These are phyloP conservation scores for Halcyon senegalensis DNA, from an alignment of 2,113 vertebrate genomes.

Conservation along the genomic window DNA sequence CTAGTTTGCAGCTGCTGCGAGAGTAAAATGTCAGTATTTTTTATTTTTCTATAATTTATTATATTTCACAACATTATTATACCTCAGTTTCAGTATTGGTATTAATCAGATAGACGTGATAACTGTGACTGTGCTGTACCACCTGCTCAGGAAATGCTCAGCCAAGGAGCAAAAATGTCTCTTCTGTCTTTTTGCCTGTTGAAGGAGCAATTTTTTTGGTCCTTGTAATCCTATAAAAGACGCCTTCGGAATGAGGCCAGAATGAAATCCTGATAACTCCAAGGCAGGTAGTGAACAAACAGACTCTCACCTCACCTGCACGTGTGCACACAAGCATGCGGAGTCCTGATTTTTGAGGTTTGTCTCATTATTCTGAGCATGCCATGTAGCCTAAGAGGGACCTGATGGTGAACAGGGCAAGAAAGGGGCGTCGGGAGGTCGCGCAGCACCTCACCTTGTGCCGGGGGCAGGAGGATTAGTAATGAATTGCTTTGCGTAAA, in stretches of 20 bases:
- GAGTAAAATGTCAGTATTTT: neutral
- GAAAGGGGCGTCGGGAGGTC: neutral
- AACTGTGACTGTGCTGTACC: neutral
- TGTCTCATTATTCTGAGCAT: neutral
- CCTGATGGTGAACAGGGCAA: neutral
- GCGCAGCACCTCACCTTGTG: accelerated
- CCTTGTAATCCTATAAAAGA: neutral
- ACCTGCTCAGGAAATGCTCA: neutral
- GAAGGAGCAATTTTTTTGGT: neutral
- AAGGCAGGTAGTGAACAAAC: neutral
- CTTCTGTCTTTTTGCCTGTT: neutral
- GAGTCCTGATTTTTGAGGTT: neutral
- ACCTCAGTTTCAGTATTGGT: neutral
- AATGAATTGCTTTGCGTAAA: accelerated
- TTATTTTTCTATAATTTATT: neutral
- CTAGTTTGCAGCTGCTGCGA: neutral
- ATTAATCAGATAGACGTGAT: neutral
- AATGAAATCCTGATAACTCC: neutral
- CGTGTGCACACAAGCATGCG: accelerated
- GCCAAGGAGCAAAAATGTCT: neutral
- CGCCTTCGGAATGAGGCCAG: neutral
- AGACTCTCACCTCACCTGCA: neutral
- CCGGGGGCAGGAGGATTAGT: accelerated
- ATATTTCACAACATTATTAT: neutral
- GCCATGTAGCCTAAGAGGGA: neutral